Percentiles rank a stretch among this genome's conserved stretches.
Conservation (phyloP, 1,140 invertebrate genomes). For the Nomia melanderi region DNA sequence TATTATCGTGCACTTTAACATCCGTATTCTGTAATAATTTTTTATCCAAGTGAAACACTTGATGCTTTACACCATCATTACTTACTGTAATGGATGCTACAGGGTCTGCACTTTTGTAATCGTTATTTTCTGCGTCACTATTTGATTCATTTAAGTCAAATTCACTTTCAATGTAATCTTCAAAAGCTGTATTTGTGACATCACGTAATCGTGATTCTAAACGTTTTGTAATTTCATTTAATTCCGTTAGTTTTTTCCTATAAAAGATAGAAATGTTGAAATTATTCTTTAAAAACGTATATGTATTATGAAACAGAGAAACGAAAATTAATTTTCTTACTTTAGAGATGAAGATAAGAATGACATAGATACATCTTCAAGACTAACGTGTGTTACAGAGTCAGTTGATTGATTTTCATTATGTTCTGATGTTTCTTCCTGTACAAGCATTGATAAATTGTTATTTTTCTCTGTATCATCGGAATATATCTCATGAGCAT, state of each 20-base stretch:
- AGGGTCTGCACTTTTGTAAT: slow-evolving; percentile 5
- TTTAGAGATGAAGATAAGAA: slow-evolving; percentile 75
- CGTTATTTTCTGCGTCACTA: slow-evolving; percentile 62
- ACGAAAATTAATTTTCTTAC: slow-evolving; percentile 58
- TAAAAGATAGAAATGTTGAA: slow-evolving; percentile 58
- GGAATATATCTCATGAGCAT: slow-evolving; percentile 33
- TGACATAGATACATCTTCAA: slow-evolving; percentile 74
- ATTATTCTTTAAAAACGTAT: slow-evolving; percentile 12
- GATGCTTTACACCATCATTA: slow-evolving; percentile 1
- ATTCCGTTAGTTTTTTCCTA: slow-evolving; percentile 84
- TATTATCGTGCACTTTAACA: slow-evolving; percentile 7
- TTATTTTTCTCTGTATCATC: slow-evolving; percentile 14
- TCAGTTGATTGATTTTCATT: slow-evolving; percentile 29
- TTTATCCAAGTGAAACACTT: slow-evolving; percentile 1
- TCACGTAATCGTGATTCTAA: slow-evolving; percentile 81
- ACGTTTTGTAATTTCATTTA: slow-evolving; percentile 84
- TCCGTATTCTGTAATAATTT: background rate
- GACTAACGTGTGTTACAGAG: slow-evolving; percentile 49
- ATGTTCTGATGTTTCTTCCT: slow-evolving; percentile 19
- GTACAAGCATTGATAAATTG: background rate
- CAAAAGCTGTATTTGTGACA: slow-evolving; percentile 82
- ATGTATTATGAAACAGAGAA: background rate
- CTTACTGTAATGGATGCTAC: background rate
- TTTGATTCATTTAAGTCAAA: slow-evolving; percentile 78
- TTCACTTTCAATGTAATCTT: slow-evolving; percentile 81